These are phyloP conservation scores for Parnassius orleans DNA, from an alignment of 2,888 invertebrate species.

Conservation along the genomic window DNA sequence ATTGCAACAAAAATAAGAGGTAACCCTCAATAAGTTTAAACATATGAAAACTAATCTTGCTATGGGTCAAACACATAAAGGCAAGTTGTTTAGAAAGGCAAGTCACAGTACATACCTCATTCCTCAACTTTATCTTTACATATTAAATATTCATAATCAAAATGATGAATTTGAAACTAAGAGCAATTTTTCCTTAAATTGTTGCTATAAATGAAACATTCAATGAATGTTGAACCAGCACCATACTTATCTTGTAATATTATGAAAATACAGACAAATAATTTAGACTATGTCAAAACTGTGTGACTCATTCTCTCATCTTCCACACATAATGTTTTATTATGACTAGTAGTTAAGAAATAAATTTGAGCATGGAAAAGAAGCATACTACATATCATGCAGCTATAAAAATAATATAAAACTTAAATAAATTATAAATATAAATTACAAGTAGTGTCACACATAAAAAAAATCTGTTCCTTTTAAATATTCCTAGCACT, in stretches of 20 bases:
- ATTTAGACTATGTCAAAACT: constrained; percentile 56
- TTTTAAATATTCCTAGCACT: constrained; percentile 41
- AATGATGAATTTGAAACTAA: constrained; percentile 61
- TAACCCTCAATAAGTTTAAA: constrained; percentile 38
- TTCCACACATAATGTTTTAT: constrained; percentile 65
- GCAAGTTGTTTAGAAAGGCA: constrained; percentile 71
- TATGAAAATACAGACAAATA: constrained; percentile 50
- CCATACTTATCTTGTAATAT: constrained; percentile 41
- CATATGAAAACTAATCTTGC: constrained; percentile 42
- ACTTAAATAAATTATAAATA: constrained; percentile 68
- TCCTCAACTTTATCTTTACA: constrained; percentile 39
- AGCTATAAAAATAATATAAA: constrained; percentile 73
- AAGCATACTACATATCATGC: constrained; percentile 76
- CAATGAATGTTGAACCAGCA: constrained; percentile 59
- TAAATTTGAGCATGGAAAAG: constrained; percentile 78
- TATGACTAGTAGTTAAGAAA: constrained; percentile 79
- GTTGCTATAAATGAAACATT: constrained; percentile 49
- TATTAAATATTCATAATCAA: constrained; percentile 47
- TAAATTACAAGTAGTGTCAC: constrained; percentile 68
- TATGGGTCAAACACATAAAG: constrained; percentile 55
- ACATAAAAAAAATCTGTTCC: constrained; percentile 43
- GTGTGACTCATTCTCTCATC: constrained; percentile 50
- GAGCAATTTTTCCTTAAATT: constrained; percentile 50
- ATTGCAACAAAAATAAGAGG: constrained; percentile 44
- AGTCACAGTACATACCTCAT: constrained; percentile 54